These are phyloP conservation scores for Cremastinae sp. DNA, from an alignment of 2,888 invertebrate species.

Conservation along the genomic window DNA sequence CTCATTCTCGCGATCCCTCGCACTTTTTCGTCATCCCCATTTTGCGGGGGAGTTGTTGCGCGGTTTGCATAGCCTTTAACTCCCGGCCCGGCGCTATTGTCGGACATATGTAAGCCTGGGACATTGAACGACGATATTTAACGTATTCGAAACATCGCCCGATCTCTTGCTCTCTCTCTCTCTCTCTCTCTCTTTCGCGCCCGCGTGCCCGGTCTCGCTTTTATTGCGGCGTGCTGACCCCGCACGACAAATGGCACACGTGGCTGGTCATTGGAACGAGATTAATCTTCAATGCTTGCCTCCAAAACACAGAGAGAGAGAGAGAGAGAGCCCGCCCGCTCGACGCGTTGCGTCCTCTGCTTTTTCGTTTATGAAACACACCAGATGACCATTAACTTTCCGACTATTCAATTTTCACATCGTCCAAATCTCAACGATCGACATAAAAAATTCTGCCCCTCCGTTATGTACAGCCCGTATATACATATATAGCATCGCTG, in stretches of 20 bases:
- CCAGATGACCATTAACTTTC: neutral
- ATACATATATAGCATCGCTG: too few relatives aligned
- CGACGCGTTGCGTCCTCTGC: neutral
- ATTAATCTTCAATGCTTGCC: slow-evolving; percentile 20
- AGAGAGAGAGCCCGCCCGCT: neutral
- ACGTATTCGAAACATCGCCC: slow-evolving; percentile 32
- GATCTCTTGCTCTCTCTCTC: slow-evolving; percentile 4
- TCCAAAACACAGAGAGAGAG: too few relatives aligned
- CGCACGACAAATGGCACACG: slow-evolving; percentile 33
- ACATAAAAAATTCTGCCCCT: neutral
- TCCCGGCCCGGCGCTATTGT: neutral
- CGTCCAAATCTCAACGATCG: slow-evolving; percentile 2
- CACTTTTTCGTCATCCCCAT: neutral
- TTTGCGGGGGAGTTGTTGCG: neutral
- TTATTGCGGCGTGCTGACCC: slow-evolving; percentile 3
- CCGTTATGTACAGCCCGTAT: neutral
- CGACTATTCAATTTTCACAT: slow-evolving; percentile 24
- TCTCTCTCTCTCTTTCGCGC: neutral
- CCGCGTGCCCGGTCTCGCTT: slow-evolving; percentile 12
- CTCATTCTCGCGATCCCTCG: neutral
- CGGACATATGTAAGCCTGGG: slow-evolving; percentile 39
- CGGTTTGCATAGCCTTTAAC: neutral
- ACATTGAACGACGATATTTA: slow-evolving; percentile 41
- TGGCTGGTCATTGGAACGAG: slow-evolving; percentile 34
- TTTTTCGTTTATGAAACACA: neutral